Conservation (phyloP, 1,140 invertebrate species). For the Cecropterus lyciades region DNA sequence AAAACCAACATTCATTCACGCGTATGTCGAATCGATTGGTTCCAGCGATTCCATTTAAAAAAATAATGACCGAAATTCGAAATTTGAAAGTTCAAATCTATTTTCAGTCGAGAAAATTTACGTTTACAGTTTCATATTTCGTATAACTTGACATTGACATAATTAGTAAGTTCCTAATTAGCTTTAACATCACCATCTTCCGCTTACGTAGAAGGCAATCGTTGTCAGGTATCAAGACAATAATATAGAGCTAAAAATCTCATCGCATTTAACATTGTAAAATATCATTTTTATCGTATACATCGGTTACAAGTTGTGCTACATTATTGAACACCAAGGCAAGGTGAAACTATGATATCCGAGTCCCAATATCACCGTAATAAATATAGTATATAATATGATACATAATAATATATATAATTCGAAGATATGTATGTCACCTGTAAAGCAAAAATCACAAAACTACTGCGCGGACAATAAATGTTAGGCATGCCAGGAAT, state of each 20-base stretch:
- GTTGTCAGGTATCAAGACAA: conserved; percentile 74
- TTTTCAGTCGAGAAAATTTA: conserved; percentile 40
- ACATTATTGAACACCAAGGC: conserved; percentile 81
- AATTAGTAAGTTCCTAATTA: conserved; percentile 34
- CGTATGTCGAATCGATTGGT: conserved; percentile 8
- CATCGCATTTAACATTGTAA: conserved; percentile 80
- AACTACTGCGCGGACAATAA: conserved; percentile 60
- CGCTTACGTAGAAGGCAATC: conserved; percentile 71
- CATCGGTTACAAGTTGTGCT: conserved; percentile 83
- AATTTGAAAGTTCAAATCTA: conserved; percentile 40
- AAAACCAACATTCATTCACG: conserved; percentile 43
- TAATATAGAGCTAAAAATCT: conserved; percentile 78
- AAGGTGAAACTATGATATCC: conserved; percentile 76
- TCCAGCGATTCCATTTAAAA: conserved; percentile 9
- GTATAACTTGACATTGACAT: conserved; percentile 29
- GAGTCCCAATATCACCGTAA: conserved; percentile 55
- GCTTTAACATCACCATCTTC: conserved; percentile 52
- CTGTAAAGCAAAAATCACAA: conserved; percentile 74
- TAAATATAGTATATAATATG: conserved; percentile 54
- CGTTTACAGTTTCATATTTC: conserved; percentile 24
- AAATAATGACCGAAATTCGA: conserved; percentile 33
- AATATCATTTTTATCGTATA: conserved; percentile 83
- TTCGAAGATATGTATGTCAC: conserved; percentile 81
- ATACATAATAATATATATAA: conserved; percentile 69
- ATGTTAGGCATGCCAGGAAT: conserved; percentile 59